Percentiles rank a stretch among this genome's conserved stretches.
These are phyloP conservation scores for Zaprionus obscuricornis DNA, from an alignment of 2,888 invertebrate genomes.

Conservation along the genomic window DNA sequence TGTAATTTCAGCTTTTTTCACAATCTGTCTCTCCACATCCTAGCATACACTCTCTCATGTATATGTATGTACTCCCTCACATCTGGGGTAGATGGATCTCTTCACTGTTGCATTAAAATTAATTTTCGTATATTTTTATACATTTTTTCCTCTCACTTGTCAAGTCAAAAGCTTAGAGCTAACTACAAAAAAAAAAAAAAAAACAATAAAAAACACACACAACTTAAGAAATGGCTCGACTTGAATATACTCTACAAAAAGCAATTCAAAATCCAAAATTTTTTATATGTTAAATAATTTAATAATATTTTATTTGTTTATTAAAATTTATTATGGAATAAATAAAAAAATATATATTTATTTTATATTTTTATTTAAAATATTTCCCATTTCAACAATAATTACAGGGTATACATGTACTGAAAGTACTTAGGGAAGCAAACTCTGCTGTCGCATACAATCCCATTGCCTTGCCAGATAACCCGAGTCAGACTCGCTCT, in stretches of 20 bases:
- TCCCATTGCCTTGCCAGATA: constrained; percentile 19
- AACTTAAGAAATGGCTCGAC: background rate
- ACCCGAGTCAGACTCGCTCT: constrained; percentile 4
- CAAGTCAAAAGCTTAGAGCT: constrained; percentile 69
- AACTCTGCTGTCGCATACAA: constrained; percentile 44
- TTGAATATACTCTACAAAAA: too few species aligned
- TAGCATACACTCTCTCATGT: constrained; percentile 14
- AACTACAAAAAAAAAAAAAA: constrained; percentile 30
- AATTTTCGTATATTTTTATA: constrained; percentile 77
- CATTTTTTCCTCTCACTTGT: constrained; percentile 61
- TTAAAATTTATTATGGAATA: too few species aligned
- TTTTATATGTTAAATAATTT: too few species aligned
- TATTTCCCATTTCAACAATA: too few species aligned
- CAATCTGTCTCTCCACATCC: constrained; percentile 7
- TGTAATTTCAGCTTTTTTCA: constrained; percentile 76
- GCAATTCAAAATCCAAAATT: too few species aligned
- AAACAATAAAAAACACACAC: constrained; percentile 25
- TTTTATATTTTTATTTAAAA: too few species aligned
- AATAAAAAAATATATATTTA: too few species aligned
- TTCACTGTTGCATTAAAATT: constrained; percentile 77
- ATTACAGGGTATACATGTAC: too few species aligned
- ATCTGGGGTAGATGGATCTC: constrained; percentile 35
- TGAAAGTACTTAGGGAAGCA: constrained; percentile 11
- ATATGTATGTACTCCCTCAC: constrained; percentile 1
- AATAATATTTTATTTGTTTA: too few species aligned